Evolutionary conservation across 1,140 invertebrate genomes (phyloP).

Genomic region (Scaptodrosophila lebanonensis): DNA sequence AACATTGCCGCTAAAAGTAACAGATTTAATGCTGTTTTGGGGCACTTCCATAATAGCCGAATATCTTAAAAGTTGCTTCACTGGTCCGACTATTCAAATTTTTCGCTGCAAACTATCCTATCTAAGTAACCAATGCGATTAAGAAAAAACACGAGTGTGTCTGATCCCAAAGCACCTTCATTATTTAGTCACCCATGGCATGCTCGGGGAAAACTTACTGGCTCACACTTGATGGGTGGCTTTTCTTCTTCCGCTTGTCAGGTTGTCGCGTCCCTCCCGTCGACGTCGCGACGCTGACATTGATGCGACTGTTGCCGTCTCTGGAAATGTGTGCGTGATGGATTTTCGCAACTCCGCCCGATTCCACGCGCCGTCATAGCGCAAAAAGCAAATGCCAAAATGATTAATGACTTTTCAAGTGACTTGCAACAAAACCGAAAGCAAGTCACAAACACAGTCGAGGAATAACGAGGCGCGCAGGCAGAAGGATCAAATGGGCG

Average conservation of each 20-base stretch:
- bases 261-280: slow-evolving; percentile 40
- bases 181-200: too few relatives aligned
- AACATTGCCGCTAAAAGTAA: too few relatives aligned
- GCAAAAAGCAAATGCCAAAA: slow-evolving; percentile 52
- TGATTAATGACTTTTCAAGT: slow-evolving; percentile 76
- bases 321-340: slow-evolving; percentile 49
- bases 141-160: too few relatives aligned
- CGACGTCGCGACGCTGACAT: slow-evolving; percentile 58
- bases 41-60: slow-evolving; percentile 6
- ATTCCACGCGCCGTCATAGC: slow-evolving; percentile 26
- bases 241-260: slow-evolving; percentile 56
- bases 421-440: slow-evolving; percentile 67
- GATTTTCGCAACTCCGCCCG: slow-evolving; percentile 47
- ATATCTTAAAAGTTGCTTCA: too few relatives aligned
- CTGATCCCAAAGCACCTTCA: too few relatives aligned
- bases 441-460: slow-evolving; percentile 47
- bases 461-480: slow-evolving; percentile 32
- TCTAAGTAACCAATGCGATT: too few relatives aligned
- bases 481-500: slow-evolving; percentile 51
- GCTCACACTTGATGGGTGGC: slow-evolving; percentile 38
- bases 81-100: too few relatives aligned
- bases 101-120: too few relatives aligned
- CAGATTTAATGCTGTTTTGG: too few relatives aligned
- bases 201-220: slow-evolving; percentile 1
- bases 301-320: slow-evolving; percentile 62